phyloP scores from a whole-genome alignment of 2,797 vertebrate species.

The Mus minutoides region DNA sequence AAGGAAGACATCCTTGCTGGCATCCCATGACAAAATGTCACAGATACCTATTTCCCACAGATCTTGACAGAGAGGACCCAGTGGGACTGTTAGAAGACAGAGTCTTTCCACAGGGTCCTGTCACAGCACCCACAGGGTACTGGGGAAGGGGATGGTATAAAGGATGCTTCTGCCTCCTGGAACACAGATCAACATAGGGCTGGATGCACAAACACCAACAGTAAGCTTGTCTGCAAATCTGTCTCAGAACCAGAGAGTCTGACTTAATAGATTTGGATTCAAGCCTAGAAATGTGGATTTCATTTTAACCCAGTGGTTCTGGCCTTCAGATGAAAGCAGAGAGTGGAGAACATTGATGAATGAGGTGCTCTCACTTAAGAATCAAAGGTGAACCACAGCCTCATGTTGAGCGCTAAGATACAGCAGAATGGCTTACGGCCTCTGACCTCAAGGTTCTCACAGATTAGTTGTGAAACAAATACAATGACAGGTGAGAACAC shows the following conservation, averaged over 20 bases:
- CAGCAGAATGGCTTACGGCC: not conserved
- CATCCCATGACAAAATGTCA: not conserved
- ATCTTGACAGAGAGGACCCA: not conserved
- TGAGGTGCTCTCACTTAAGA: not conserved
- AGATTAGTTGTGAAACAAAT: not conserved
- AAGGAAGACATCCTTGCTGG: not conserved
- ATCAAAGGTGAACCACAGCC: not conserved
- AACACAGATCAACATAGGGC: not conserved
- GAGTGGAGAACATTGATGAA: not conserved
- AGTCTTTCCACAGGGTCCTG: not conserved
- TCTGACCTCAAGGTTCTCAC: not conserved
- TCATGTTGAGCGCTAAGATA: not conserved
- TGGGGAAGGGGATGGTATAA: not conserved
- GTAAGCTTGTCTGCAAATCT: not conserved
- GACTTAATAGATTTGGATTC: not conserved
- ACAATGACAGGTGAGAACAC: rapidly evolving
- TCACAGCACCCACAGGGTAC: too few relatives aligned
- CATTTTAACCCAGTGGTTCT: not conserved
- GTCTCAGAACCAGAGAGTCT: not conserved
- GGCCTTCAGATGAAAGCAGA: not conserved
- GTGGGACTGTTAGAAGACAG: not conserved
- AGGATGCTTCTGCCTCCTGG: rapidly evolving
- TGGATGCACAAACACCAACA: too few relatives aligned
- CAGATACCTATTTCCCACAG: not conserved
- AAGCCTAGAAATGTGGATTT: not conserved